These are phyloP conservation scores for Drosophila seguyi DNA, from an alignment of 1,140 invertebrate genomes.

Conservation along the genomic window DNA sequence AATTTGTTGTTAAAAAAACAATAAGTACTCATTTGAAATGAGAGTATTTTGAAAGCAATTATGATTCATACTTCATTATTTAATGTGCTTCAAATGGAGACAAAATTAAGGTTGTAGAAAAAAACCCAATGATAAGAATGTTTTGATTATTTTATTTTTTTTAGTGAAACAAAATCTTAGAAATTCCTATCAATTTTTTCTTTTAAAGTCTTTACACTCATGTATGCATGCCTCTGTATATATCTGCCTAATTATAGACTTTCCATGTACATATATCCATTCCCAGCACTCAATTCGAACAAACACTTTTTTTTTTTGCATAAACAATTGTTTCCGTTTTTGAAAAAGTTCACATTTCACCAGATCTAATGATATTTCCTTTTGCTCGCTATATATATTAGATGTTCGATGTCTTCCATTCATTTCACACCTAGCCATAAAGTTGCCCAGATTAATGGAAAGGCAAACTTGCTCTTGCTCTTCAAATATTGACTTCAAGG, in stretches of 20 bases:
- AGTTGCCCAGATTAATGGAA: constrained; percentile 66
- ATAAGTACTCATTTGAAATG: background rate
- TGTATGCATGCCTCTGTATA: background rate
- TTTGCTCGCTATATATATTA: constrained; percentile 43
- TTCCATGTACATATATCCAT: constrained; percentile 47
- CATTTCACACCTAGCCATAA: constrained; percentile 77
- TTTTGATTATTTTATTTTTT: too few relatives aligned
- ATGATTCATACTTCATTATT: too few relatives aligned
- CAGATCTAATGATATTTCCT: constrained; percentile 44
- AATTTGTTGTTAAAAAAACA: constrained; percentile 24
- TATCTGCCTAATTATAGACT: constrained; percentile 21
- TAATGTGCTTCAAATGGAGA: too few relatives aligned
- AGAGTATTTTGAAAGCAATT: background rate
- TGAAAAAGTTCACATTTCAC: constrained; percentile 37
- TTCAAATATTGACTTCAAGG: constrained; percentile 70
- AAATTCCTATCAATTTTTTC: too few relatives aligned
- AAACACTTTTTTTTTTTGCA: constrained; percentile 57
- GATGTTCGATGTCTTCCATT: constrained; percentile 53
- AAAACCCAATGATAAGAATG: background rate
- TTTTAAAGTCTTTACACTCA: too few relatives aligned
- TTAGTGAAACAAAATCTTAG: too few relatives aligned
- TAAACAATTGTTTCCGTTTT: constrained; percentile 71
- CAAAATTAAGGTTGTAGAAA: background rate
- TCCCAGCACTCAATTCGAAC: constrained; percentile 36
- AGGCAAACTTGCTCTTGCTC: constrained; percentile 39